phyloP scores from a whole-genome alignment of 2,888 invertebrate genomes.

The Noctua comes region DNA sequence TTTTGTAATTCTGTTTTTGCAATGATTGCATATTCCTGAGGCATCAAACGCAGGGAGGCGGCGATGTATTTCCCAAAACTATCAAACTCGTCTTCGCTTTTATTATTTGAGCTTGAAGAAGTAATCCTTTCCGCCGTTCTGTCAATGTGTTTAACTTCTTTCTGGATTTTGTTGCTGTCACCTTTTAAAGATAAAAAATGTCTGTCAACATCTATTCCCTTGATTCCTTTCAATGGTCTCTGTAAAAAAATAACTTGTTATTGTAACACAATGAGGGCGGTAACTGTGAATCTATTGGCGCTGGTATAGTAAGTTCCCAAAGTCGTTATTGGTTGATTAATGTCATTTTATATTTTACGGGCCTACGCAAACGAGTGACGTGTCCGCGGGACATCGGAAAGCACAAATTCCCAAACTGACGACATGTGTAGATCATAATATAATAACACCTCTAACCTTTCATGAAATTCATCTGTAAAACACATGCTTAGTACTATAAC shows the following conservation, averaged over 20 bases:
- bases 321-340: background rate
- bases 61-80: slow-evolving; percentile 57
- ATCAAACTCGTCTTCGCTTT: slow-evolving; percentile 44
- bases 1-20: slow-evolving; percentile 56
- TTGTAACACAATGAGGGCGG: background rate
- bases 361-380: background rate
- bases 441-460: background rate
- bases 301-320: background rate
- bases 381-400: background rate
- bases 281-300: background rate
- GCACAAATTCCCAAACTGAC: background rate
- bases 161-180: background rate
- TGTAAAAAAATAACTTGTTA: slow-evolving; percentile 24
- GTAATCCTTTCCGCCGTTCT: background rate
- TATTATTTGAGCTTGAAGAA: background rate
- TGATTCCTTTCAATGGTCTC: slow-evolving; percentile 18
- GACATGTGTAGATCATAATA: background rate
- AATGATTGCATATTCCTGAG: slow-evolving; percentile 45
- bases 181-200: slow-evolving; percentile 1
- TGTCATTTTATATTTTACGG: background rate
- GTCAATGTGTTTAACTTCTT: background rate
- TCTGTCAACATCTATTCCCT: background rate
- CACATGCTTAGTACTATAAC: background rate
- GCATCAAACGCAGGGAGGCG: slow-evolving; percentile 44
- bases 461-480: background rate